A percentile compares a stretch with the other conserved stretches of the same genome.
Conservation (phyloP, 2,113 vertebrate species). For the Pelecanoides urinatrix region DNA sequence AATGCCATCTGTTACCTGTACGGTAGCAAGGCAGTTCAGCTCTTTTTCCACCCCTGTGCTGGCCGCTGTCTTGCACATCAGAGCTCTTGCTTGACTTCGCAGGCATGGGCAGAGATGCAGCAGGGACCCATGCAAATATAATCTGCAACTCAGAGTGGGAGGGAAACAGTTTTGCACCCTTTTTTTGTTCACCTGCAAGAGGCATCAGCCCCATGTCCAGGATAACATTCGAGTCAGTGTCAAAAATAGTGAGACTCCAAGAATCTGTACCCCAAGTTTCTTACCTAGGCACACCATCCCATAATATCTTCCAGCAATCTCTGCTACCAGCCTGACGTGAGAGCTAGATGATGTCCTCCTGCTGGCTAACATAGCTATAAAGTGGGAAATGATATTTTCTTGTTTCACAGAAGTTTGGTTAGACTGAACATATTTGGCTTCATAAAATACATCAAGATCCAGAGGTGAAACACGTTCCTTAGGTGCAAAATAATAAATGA, state of each 20-base stretch:
- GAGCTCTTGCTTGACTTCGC: background rate
- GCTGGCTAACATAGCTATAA: background rate
- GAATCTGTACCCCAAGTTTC: background rate
- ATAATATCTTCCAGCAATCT: background rate
- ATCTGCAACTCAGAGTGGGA: background rate
- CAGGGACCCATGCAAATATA: background rate
- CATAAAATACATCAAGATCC: background rate
- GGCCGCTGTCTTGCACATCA: background rate
- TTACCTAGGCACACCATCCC: background rate
- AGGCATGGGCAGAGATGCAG: background rate
- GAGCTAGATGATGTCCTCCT: background rate
- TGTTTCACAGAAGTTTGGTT: background rate
- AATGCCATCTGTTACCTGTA: background rate
- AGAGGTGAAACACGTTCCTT: background rate
- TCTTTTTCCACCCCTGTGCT: background rate
- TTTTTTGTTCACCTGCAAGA: background rate
- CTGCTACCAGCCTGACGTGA: background rate
- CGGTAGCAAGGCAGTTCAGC: background rate
- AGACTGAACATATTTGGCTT: background rate
- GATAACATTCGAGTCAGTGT: background rate
- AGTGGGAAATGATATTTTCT: background rate
- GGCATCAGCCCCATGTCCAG: background rate
- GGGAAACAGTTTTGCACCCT: background rate
- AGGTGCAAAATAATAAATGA: background rate
- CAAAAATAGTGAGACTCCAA: background rate